Evolutionary conservation across 2,797 vertebrate species (phyloP), one percentile per base, ranked within the genome.

Genomic region (Sebastes flavidus): DNA sequence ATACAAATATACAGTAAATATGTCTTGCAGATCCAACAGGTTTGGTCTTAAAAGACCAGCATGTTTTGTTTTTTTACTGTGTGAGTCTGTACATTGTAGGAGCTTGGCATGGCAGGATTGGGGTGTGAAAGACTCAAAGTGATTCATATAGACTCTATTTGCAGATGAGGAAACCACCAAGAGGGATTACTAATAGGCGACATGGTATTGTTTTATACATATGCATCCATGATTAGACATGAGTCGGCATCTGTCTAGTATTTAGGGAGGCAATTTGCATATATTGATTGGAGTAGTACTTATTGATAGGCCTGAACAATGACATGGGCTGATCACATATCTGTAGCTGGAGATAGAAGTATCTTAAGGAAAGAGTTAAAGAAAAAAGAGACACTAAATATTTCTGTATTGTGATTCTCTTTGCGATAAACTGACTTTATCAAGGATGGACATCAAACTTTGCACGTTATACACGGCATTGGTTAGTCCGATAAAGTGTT

Each of bases 301-400:
- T 75, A 87, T 88, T 82, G 81, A 83, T 81, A 27, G 29, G n/a
- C 18, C 9, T 20, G 58, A 38, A 27, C 65, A 36, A 22, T 54
- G 8, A n/a, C 11, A 29, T 12, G 52, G 13, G 34, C 30, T 16
- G 55, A 24, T 76, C 22, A 46, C 6, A 74, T 14, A 65, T 52
- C 20, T 58, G 2, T 10, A 25, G 13, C 12, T 55, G 5, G 49
- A 67, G 34, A 56, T 36, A 4, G 10, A 20, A 27, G 8, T 29
- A 29, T 29, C 27, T 29, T 29, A 1, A 29, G 27, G 27, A 29
- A 29, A 29, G 27, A 6, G 27, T 29, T 29, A 29, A 29, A 29
- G 27, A 29, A n/a, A n/a, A n/a, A n/a, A n/a, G n/a, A n/a, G n/a
- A n/a, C n/a, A n/a, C n/a, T n/a, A n/a, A n/a, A n/a, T n/a, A n/a